Percentiles rank a stretch among this genome's conserved stretches.
Conservation (phyloP, 2,113 vertebrate species). For the Gopherus evgoodei region DNA sequence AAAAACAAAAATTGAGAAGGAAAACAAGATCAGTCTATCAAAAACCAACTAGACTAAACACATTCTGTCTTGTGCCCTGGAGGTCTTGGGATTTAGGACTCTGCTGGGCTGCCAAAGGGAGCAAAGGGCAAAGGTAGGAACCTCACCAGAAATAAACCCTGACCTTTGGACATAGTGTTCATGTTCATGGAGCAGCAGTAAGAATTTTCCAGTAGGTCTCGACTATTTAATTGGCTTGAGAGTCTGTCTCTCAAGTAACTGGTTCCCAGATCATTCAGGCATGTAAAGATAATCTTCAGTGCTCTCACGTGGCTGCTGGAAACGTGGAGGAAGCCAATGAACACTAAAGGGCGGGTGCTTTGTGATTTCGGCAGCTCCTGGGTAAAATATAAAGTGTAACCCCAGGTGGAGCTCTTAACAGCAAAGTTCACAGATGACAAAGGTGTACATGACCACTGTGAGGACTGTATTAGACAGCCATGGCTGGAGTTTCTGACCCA, state of each 20-base stretch:
- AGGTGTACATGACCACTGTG: neutral
- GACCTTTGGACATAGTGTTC: fast-evolving
- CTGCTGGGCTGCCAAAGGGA: neutral
- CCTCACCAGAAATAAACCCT: neutral
- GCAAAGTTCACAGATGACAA: neutral
- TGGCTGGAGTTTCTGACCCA: neutral
- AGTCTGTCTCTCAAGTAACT: conserved; percentile 8
- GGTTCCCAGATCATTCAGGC: conserved; percentile 46
- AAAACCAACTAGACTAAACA: neutral
- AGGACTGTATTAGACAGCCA: neutral
- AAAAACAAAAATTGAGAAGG: fast-evolving
- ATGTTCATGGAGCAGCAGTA: neutral
- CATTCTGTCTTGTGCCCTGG: neutral
- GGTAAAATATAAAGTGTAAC: neutral
- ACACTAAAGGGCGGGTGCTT: neutral
- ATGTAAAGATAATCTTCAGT: neutral
- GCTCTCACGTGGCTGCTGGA: conserved; percentile 10
- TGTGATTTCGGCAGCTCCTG: neutral
- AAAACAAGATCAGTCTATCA: neutral
- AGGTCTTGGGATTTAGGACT: neutral
- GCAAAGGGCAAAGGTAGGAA: neutral
- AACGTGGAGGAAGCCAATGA: neutral
- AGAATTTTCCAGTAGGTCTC: neutral
- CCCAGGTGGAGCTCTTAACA: conserved; percentile 3
- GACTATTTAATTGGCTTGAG: neutral